These are phyloP conservation scores for Antennarius striatus DNA, from an alignment of 2,113 vertebrate species.

Conservation along the genomic window DNA sequence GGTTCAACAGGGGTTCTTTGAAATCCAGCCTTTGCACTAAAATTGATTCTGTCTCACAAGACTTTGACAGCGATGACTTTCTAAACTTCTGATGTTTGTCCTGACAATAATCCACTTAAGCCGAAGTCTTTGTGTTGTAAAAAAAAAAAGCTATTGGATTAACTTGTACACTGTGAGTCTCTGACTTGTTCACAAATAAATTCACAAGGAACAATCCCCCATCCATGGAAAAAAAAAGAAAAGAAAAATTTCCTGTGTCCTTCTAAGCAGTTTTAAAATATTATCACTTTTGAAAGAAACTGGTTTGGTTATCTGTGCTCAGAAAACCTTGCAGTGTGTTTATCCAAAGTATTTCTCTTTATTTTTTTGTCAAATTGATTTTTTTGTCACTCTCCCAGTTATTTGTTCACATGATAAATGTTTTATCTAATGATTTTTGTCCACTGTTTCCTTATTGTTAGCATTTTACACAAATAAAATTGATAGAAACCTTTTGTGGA, in stretches of 20 bases:
- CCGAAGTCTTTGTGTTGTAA: not conserved
- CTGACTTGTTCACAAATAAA: slow-evolving; percentile 2
- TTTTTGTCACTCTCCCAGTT: slow-evolving; percentile 36
- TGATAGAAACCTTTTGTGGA: slow-evolving; percentile 7
- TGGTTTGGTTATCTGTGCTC: slow-evolving; percentile 14
- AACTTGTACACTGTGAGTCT: slow-evolving; percentile 12
- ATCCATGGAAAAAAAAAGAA: not conserved
- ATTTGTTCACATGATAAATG: slow-evolving; percentile 48
- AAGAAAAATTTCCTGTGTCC: not conserved
- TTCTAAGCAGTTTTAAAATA: slow-evolving; percentile 12
- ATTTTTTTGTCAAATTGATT: slow-evolving; percentile 22
- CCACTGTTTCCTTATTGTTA: slow-evolving; percentile 50
- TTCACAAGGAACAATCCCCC: slow-evolving; percentile 11
- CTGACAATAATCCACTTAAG: slow-evolving; percentile 10
- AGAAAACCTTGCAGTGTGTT: slow-evolving; percentile 28
- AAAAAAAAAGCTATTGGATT: slow-evolving; percentile 22
- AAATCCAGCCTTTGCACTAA: slow-evolving; percentile 37
- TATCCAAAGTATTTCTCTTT: slow-evolving; percentile 39
- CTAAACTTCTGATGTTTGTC: slow-evolving; percentile 13
- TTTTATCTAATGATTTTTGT: slow-evolving; percentile 57
- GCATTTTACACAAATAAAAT: slow-evolving; percentile 69
- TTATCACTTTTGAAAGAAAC: slow-evolving; percentile 17
- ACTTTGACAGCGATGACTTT: slow-evolving; percentile 15
- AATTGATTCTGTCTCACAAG: slow-evolving; percentile 13
- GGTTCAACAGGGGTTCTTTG: slow-evolving; percentile 1